Evolutionary conservation across 1,140 invertebrate species (phyloP).

Genomic region (Nomia melanderi): DNA sequence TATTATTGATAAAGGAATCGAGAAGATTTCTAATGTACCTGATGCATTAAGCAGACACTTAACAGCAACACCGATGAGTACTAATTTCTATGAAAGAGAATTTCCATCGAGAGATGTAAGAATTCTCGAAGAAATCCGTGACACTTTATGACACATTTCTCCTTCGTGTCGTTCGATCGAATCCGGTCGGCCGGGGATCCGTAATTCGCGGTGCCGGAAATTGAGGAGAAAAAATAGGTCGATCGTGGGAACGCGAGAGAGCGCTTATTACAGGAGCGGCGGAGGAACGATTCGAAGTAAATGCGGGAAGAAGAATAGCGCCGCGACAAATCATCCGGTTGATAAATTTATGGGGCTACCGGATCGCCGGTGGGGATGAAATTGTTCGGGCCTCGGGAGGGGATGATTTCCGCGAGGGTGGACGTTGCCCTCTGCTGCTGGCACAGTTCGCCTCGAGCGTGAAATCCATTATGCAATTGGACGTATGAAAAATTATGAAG

Average conservation of each 20-base stretch:
- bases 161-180: background rate
- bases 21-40: too few species aligned
- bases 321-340: slow-evolving; percentile 42
- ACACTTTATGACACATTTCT: too few species aligned
- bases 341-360: slow-evolving; percentile 36
- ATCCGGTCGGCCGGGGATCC: slow-evolving; percentile 7
- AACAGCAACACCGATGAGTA: too few species aligned
- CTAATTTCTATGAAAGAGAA: too few species aligned
- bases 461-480: slow-evolving; percentile 44
- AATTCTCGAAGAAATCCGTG: too few species aligned
- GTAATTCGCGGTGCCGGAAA: background rate
- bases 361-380: background rate
- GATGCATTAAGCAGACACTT: too few species aligned
- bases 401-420: background rate
- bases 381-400: slow-evolving; percentile 24
- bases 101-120: too few species aligned
- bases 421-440: background rate
- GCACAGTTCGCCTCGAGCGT: background rate
- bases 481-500: slow-evolving; percentile 35
- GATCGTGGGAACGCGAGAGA: background rate
- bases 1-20: too few species aligned
- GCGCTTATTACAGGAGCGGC: background rate
- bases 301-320: slow-evolving; percentile 37
- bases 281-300: slow-evolving; percentile 17
- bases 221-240: background rate